These are phyloP conservation scores for Nicator chloris DNA, from an alignment of 2,113 vertebrate species.

Conservation along the genomic window DNA sequence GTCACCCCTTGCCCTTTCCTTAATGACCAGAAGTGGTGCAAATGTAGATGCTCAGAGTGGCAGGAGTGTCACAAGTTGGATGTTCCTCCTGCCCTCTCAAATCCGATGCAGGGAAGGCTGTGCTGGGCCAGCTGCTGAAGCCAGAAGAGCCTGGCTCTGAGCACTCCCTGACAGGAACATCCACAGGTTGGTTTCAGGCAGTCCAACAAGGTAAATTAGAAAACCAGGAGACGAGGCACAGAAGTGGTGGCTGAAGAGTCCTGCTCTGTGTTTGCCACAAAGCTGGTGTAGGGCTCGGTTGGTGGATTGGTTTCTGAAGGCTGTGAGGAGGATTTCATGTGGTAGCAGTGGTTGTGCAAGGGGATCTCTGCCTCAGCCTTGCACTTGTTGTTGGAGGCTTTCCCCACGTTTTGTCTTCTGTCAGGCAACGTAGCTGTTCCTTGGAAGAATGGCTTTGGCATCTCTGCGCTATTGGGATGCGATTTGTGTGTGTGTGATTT, in stretches of 20 bases:
- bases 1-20: neutral
- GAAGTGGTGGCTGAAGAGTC: neutral
- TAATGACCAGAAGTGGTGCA: neutral
- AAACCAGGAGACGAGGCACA: neutral
- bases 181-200: neutral
- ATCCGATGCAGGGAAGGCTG: fast-evolving
- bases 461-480: neutral
- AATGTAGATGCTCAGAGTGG: neutral
- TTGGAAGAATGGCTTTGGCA: neutral
- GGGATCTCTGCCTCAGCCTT: neutral
- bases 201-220: neutral
- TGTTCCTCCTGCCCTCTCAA: neutral
- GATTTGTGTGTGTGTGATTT: neutral
- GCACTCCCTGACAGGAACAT: neutral
- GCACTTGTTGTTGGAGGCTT: neutral
- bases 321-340: neutral
- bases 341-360: neutral
- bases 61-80: fast-evolving
- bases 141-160: neutral
- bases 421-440: neutral
- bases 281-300: fast-evolving
- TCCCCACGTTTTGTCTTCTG: neutral
- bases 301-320: neutral
- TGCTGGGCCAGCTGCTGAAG: neutral
- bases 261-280: neutral